Evolutionary conservation across 2,888 invertebrate species (phyloP).

Genomic region (Eristalis tenax): DNA sequence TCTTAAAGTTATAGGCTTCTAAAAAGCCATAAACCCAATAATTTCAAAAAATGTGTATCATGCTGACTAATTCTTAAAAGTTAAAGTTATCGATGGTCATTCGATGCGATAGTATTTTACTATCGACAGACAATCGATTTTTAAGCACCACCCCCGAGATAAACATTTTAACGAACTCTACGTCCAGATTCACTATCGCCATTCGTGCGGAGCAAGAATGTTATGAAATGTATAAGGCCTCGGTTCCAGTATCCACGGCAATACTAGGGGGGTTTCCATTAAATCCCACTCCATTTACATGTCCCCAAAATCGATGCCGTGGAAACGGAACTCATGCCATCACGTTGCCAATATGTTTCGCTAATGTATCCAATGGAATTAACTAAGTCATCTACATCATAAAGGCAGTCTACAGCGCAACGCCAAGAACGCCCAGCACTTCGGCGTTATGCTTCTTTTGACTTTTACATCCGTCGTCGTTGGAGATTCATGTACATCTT

Average conservation of each 20-base stretch:
- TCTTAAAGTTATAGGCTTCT: no score
- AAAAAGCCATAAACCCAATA: no score
- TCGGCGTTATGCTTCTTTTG: constrained; percentile 21
- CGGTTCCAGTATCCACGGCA: neutral
- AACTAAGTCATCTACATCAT: constrained; percentile 34
- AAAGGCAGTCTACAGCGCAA: constrained; percentile 3
- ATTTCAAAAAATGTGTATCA: no score
- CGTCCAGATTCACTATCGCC: no score
- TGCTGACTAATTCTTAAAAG: no score
- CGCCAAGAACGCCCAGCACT: constrained; percentile 21
- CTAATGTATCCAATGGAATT: constrained; percentile 28
- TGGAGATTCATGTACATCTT: constrained; percentile 9
- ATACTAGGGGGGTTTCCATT: neutral
- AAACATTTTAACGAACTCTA: no score
- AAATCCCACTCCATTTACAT: neutral
- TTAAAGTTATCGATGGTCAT: no score
- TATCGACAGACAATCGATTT: no score
- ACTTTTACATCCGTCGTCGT: constrained; percentile 34
- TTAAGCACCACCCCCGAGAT: no score
- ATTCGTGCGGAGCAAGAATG: no score
- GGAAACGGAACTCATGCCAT: neutral
- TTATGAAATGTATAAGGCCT: no score
- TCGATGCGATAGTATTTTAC: no score
- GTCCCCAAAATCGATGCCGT: neutral
- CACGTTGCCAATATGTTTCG: constrained; percentile 11